A percentile compares a stretch with the other conserved stretches of the same genome.
phyloP scores from a whole-genome alignment of 2,113 vertebrate genomes.

The Pelobates fuscus region DNA sequence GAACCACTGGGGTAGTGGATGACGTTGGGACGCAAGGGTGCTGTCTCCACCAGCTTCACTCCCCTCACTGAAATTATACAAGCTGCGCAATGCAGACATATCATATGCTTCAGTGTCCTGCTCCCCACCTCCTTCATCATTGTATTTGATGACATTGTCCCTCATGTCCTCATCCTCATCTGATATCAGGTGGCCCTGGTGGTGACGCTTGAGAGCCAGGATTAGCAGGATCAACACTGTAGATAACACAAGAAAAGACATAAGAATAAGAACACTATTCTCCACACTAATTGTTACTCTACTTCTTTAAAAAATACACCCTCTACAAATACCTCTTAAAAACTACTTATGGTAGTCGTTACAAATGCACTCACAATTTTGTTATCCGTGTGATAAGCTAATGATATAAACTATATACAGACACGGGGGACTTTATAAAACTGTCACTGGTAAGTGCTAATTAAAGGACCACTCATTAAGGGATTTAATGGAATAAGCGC shows the following conservation, averaged over 20 bases:
- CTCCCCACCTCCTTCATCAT: conserved; percentile 95
- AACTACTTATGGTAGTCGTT: no score
- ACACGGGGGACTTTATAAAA: no score
- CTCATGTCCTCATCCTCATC: conserved; percentile 98
- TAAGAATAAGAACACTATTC: no score
- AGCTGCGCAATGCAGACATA: conserved; percentile 95
- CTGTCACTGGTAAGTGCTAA: no score
- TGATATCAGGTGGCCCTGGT: conserved; percentile 86
- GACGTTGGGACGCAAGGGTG: conserved; percentile 71
- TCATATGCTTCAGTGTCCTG: conserved; percentile 98
- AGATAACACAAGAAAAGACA: conserved; percentile 21
- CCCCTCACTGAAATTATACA: conserved; percentile 91
- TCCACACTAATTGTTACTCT: no score
- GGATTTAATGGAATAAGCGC: no score
- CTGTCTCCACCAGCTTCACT: conserved; percentile 66
- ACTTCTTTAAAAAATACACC: no score
- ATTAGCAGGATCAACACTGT: conserved; percentile 93
- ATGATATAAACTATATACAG: no score
- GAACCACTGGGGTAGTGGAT: conserved; percentile 82
- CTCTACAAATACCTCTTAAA: no score
- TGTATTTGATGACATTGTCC: conserved; percentile 99
- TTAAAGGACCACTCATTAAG: no score
- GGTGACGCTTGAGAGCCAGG: conserved; percentile 91
- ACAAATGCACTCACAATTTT: no score
- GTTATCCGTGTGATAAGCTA: no score